phyloP scores from a whole-genome alignment of 2,888 invertebrate species.

The Tipula vernalis region DNA sequence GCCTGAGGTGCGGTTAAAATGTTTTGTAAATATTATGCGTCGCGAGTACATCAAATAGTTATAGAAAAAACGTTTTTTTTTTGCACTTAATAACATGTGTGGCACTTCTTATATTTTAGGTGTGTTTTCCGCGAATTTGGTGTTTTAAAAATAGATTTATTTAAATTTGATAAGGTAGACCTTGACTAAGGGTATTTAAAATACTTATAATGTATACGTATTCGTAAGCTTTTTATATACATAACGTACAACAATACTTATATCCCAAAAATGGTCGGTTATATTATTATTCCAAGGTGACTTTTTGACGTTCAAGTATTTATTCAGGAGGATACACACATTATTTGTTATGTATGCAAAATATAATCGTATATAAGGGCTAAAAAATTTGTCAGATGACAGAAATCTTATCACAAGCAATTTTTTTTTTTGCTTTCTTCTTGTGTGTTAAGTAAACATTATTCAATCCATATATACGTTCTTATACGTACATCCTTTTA shows the following conservation, averaged over 20 bases:
- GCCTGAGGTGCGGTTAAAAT: background rate
- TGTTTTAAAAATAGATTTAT: background rate
- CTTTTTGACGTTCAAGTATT: background rate
- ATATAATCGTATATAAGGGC: background rate
- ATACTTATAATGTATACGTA: background rate
- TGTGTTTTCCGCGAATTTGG: background rate
- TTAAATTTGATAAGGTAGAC: background rate
- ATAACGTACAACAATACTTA: too few relatives aligned
- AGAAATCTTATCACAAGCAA: background rate
- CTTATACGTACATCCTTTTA: background rate
- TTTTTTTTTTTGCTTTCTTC: background rate
- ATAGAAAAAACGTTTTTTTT: background rate
- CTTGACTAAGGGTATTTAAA: background rate
- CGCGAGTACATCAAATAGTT: background rate
- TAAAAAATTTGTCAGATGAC: background rate
- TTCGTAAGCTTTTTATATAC: too few relatives aligned
- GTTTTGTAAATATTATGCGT: background rate
- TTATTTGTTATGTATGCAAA: background rate
- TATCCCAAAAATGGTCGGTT: too few relatives aligned
- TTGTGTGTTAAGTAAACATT: background rate
- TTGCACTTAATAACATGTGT: background rate
- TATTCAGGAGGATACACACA: background rate
- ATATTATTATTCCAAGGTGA: background rate
- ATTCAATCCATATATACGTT: background rate
- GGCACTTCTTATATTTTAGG: background rate